phyloP scores from a whole-genome alignment of 2,113 vertebrate genomes.

The Mola mola region DNA sequence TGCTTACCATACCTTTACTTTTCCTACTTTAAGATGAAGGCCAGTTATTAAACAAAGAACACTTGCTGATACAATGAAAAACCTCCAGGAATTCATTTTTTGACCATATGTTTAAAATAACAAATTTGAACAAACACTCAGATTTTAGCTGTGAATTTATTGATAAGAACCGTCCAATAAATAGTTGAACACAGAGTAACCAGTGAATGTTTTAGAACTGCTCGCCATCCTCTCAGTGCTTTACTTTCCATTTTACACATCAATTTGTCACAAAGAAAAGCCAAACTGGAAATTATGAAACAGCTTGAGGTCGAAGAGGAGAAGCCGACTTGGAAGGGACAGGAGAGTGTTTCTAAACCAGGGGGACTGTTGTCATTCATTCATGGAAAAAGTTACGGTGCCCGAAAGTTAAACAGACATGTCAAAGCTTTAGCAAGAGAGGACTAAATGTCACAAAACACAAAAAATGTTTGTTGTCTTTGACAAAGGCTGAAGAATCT shows the following conservation, averaged over 20 bases:
- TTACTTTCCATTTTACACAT: slow-evolving; percentile 31
- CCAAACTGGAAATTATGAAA: slow-evolving; percentile 12
- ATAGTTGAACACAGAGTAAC: slow-evolving; percentile 72
- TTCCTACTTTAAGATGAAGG: no score
- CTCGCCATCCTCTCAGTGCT: slow-evolving; percentile 71
- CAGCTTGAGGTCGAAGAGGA: slow-evolving; percentile 3
- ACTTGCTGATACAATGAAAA: no score
- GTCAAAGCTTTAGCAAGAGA: slow-evolving; percentile 24
- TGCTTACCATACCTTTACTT: background rate
- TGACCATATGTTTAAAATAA: background rate
- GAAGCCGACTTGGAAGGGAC: background rate
- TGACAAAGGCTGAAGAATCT: slow-evolving; percentile 12
- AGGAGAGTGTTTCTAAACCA: slow-evolving; percentile 22
- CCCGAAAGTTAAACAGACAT: slow-evolving; percentile 20
- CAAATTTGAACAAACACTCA: background rate
- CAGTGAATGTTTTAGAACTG: slow-evolving; percentile 48
- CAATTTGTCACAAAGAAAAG: slow-evolving; percentile 18
- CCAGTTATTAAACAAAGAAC: no score
- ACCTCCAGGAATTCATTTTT: no score
- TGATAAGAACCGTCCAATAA: slow-evolving; percentile 81
- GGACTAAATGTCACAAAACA: slow-evolving; percentile 5
- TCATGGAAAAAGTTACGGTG: no score
- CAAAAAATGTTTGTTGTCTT: slow-evolving; percentile 6
- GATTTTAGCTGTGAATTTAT: slow-evolving; percentile 73
- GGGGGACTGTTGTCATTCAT: no score